Evolutionary conservation across 2,113 vertebrate species (phyloP), one percentile per base, ranked within the genome.

Genomic region (Ciconia maguari): DNA sequence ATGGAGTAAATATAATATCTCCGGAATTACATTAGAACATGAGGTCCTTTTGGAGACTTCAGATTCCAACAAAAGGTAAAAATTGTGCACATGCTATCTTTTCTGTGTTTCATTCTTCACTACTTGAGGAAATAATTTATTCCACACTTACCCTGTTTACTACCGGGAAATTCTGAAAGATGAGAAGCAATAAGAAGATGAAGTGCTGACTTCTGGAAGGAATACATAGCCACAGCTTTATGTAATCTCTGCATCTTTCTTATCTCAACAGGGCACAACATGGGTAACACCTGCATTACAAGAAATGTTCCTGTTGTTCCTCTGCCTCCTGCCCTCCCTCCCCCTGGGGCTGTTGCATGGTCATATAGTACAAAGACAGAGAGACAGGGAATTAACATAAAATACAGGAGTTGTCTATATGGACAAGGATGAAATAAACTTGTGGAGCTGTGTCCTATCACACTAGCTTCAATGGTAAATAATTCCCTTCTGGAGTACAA

Each of bases 31-130:
- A 4, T 9, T 26, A 78, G 8, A 74, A 62, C 58, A 60, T 16
- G 6, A 87, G 5, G 3, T 41, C 21, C 5, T 75, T 3, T 74
- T 65, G 42, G 19, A 74, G 11, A 34, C 10, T 68, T 86, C 15
- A 38, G 9, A 70, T 79, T 71, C 5, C 24, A 84, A 74, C 5
- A 64, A 81, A 78, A 74, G 70, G 1, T 36, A 61, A 72, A 87
- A 57, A n/a, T 29, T 44, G 3, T 4, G 1, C 12, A 38, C 27
- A 9, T 6, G 36, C 4, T 27, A 34, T 36, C 0, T 55, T 58
- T 80, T 36, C 9, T 17, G 14, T 22, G 27, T 10, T 66, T 86
- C 48, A 55, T 32, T 36, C 16, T 75, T 62, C n/a, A 64, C 17
- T 57, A n/a, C 21, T 66, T 0, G 3, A 54, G 36, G 16, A 66